Conservation (phyloP, 2,888 invertebrate species). For the Tribolium freemani region DNA sequence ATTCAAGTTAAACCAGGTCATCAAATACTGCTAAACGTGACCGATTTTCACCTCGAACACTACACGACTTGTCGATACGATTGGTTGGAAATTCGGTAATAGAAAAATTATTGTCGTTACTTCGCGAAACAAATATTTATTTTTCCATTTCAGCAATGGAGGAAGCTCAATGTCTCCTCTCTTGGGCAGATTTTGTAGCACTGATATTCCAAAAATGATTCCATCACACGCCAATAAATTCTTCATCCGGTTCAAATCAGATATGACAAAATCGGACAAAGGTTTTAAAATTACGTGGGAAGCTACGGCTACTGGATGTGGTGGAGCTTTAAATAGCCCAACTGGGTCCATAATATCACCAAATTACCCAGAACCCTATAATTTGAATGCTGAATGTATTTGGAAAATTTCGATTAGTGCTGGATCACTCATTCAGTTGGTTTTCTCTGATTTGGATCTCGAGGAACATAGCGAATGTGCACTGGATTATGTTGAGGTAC, state of each 20-base stretch:
- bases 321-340: conserved; percentile 79
- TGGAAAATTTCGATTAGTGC: conserved; percentile 83
- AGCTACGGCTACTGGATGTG: conserved; percentile 80
- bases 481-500: conserved; percentile 79
- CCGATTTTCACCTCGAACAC: conserved; percentile 76
- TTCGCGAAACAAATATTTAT: neutral
- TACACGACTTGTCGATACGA: conserved; percentile 74
- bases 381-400: conserved; percentile 72
- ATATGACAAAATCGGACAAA: conserved; percentile 72
- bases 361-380: conserved; percentile 79
- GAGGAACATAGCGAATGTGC: conserved; percentile 74
- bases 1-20: conserved; percentile 79
- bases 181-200: conserved; percentile 86
- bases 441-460: conserved; percentile 80
- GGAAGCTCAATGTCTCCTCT: conserved; percentile 78
- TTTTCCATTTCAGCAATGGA: conserved; percentile 80
- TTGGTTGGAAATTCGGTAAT: conserved; percentile 81
- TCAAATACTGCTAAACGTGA: conserved; percentile 80
- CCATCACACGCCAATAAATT: conserved; percentile 84
- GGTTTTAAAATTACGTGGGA: conserved; percentile 86
- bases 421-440: conserved; percentile 79
- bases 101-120: neutral
- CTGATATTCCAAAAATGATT: conserved; percentile 73
- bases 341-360: conserved; percentile 86
- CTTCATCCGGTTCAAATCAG: conserved; percentile 82